Evolutionary conservation across 2,113 vertebrate species (phyloP).

Genomic region (Petroica traversi): DNA sequence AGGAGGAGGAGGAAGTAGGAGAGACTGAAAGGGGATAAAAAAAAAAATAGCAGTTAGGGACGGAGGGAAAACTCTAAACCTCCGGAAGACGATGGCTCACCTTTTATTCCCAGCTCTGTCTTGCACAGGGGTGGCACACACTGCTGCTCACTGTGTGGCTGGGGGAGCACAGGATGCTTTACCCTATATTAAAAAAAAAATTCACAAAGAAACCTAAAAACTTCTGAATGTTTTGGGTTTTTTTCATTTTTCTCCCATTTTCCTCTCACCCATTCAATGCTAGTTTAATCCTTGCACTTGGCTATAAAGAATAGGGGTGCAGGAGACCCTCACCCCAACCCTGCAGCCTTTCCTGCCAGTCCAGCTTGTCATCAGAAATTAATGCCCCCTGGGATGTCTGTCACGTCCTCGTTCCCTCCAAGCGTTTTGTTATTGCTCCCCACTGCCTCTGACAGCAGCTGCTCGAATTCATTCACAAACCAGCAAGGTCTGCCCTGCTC

Average conservation of each 20-base stretch:
- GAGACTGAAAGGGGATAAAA: neutral
- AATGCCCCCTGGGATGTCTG: neutral
- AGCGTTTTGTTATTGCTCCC: neutral
- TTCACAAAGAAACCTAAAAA: accelerated
- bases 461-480: conserved; percentile 33
- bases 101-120: neutral
- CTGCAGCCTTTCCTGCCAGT: neutral
- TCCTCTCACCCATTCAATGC: neutral
- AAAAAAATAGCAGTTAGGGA: conserved; percentile 28
- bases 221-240: neutral
- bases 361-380: neutral
- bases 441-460: neutral
- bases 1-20: neutral
- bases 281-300: neutral
- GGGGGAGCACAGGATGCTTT: neutral
- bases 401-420: neutral
- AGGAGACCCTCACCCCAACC: neutral
- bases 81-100: neutral
- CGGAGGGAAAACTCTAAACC: conserved; percentile 41
- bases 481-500: neutral
- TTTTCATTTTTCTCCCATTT: neutral
- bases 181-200: neutral
- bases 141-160: neutral
- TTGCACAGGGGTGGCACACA: accelerated
- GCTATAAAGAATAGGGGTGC: neutral